Evolutionary conservation across 2,888 invertebrate genomes (phyloP), one percentile per base, ranked within the genome.

Genomic region (Willowsia nigromaculata): DNA sequence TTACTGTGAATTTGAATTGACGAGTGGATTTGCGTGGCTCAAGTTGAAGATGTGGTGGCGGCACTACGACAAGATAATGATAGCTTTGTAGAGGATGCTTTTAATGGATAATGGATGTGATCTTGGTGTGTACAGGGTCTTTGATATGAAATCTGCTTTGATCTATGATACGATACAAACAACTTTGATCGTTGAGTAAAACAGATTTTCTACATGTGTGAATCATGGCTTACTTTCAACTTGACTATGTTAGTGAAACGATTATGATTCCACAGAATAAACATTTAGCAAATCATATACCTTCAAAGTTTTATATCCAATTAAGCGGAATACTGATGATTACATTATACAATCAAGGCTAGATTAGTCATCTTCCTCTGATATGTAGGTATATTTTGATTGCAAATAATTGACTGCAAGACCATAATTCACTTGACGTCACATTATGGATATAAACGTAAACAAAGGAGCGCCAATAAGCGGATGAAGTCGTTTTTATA

Each of bases 21-120:
- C 65, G 65, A 83, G 47, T 74, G 84, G 71, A 33, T 71, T 56
- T 71, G 65, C 25, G 65, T 82, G 37, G 62, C 82, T 65, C 65
- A 22, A 30, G 37, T 81, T 33, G 30, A 65, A 62, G n/a, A 25
- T 27, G 37, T 84, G 33, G 59, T 78, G 88, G 88, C 88, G 83
- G 83, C 88, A 83, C 62, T 78, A 88, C 30, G 88, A 88, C 88
- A 88, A 78, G 88, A 65, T 88, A 88, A 88, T 88, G 78, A 88
- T 88, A 88, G 83, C 62, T 50, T 76, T 30, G 33, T 37, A 13
- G 27, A 47, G 37, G 59, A 47, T 78, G 40, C 37, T 65, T 83
- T 83, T 87, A 50, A 81, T n/a, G n/a, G n/a, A n/a, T n/a, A n/a
- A 86, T 50, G 33, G 33, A 50, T 50, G 33, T 53, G 68, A 30